phyloP scores from a whole-genome alignment of 2,113 vertebrate species.

The Natator depressus region DNA sequence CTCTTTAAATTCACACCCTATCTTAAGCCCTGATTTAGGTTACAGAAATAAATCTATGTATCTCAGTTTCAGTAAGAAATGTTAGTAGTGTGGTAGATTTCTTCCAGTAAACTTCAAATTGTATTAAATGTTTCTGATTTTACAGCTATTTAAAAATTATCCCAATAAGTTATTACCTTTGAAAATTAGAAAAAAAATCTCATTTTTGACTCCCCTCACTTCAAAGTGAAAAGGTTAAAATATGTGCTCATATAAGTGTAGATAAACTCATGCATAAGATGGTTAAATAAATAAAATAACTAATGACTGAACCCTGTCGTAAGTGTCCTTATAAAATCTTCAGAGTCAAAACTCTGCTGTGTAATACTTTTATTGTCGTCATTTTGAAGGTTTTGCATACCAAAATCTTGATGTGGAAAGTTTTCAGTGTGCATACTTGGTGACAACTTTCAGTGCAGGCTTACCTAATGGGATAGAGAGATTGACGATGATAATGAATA shows the following conservation, averaged over 20 bases:
- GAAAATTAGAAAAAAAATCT: background rate
- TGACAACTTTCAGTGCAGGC: background rate
- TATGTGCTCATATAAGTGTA: rapidly evolving
- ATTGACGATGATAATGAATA: background rate
- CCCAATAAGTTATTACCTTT: background rate
- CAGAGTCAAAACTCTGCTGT: background rate
- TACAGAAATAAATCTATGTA: background rate
- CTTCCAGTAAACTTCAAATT: background rate
- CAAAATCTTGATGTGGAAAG: background rate
- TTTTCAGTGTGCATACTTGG: background rate
- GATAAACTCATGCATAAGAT: background rate
- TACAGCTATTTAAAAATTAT: background rate
- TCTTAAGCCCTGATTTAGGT: background rate
- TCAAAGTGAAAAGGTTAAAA: background rate
- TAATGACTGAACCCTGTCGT: background rate
- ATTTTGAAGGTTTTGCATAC: background rate
- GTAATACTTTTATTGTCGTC: background rate
- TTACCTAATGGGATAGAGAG: background rate
- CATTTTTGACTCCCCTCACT: background rate
- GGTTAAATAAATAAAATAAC: background rate
- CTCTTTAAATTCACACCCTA: background rate
- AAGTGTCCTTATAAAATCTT: background rate
- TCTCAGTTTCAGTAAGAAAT: background rate
- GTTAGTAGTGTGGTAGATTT: background rate
- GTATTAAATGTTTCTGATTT: background rate